Evolutionary conservation across 2,888 invertebrate species (phyloP).

Genomic region (Cheilosia pagana): DNA sequence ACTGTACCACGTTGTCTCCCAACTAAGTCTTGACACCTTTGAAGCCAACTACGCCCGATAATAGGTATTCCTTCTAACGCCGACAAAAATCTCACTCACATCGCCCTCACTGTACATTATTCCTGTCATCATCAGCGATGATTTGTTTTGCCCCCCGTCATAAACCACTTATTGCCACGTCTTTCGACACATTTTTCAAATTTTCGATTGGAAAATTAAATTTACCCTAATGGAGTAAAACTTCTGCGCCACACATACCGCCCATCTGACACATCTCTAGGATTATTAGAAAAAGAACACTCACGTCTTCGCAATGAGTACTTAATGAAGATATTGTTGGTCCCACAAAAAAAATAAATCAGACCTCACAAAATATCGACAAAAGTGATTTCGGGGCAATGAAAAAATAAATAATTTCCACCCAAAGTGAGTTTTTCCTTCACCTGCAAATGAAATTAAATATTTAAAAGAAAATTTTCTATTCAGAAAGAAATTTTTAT

Average conservation of each 20-base stretch:
- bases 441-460: slow-evolving; percentile 66
- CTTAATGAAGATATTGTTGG: slow-evolving; percentile 52
- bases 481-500: slow-evolving; percentile 71
- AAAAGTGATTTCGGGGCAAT: slow-evolving; percentile 44
- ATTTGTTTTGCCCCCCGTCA: slow-evolving; percentile 18
- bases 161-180: slow-evolving; percentile 32
- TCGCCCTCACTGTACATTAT: slow-evolving; percentile 5
- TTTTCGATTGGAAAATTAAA: slow-evolving; percentile 44
- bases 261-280: slow-evolving; percentile 15
- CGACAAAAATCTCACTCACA: background rate
- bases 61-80: background rate
- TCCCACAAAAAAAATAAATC: background rate
- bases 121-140: slow-evolving; percentile 16
- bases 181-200: slow-evolving; percentile 26
- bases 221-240: slow-evolving; percentile 30
- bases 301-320: slow-evolving; percentile 5
- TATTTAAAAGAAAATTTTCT: slow-evolving; percentile 71
- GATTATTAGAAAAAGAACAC: slow-evolving; percentile 6
- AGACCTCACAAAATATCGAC: slow-evolving; percentile 17
- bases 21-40: too few relatives aligned
- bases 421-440: slow-evolving; percentile 16
- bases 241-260: background rate
- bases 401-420: background rate
- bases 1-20: too few relatives aligned
- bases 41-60: background rate